phyloP scores from a whole-genome alignment of 2,797 vertebrate genomes.

The Chloroceryle inda region DNA sequence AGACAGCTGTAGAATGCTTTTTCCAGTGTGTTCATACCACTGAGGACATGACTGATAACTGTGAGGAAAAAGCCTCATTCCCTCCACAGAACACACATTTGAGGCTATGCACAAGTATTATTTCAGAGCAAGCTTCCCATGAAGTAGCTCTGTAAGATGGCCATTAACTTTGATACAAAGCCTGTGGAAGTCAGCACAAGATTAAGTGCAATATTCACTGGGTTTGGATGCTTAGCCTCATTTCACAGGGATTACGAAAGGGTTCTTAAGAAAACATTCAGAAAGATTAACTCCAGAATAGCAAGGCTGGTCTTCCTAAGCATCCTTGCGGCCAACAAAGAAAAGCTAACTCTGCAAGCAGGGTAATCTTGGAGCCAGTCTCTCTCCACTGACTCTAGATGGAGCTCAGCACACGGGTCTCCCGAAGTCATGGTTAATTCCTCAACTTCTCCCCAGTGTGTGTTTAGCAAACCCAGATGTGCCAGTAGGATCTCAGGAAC shows the following conservation, averaged over 20 bases:
- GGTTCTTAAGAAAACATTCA: background rate
- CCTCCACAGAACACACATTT: background rate
- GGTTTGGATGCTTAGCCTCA: background rate
- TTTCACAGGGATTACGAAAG: background rate
- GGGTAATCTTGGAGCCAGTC: background rate
- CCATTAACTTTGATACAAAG: background rate
- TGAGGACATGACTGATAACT: background rate
- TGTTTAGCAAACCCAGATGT: background rate
- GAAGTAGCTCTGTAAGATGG: background rate
- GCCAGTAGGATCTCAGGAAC: background rate
- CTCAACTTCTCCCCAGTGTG: rapidly evolving
- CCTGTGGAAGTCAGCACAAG: background rate
- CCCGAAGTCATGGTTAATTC: background rate
- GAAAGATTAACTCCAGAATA: background rate
- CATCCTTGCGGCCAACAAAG: background rate
- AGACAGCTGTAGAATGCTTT: background rate
- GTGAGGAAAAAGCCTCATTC: background rate
- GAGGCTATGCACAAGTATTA: background rate
- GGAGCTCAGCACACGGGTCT: background rate
- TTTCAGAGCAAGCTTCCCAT: background rate
- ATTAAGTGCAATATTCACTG: background rate
- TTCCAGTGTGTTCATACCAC: background rate
- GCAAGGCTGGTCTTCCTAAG: background rate
- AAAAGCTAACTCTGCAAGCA: background rate
- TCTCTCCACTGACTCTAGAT: background rate